Conservation (phyloP, 2,113 vertebrate genomes). For the Cavia porcellus region DNA sequence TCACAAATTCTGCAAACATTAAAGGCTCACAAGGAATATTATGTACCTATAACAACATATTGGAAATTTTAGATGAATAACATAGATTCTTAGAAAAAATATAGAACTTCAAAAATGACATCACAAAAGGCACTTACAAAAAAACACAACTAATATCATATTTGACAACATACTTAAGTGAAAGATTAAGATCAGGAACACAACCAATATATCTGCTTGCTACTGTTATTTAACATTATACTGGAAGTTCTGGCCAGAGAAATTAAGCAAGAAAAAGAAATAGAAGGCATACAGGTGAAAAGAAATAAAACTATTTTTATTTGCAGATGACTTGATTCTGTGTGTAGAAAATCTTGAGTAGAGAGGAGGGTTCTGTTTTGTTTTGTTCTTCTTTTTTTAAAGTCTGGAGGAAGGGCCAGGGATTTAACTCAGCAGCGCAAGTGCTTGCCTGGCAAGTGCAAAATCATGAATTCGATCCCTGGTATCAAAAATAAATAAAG, state of each 20-base stretch:
- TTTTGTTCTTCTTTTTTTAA: no score
- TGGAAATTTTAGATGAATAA: not conserved
- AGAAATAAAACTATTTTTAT: not conserved
- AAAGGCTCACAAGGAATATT: not conserved
- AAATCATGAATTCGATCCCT: no score
- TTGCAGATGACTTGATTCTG: not conserved
- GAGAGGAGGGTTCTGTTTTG: not conserved
- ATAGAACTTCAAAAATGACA: not conserved
- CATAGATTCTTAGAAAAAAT: not conserved
- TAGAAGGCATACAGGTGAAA: not conserved
- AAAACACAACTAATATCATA: not conserved
- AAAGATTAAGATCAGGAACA: not conserved
- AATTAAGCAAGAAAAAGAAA: constrained; percentile 29
- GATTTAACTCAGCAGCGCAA: no score
- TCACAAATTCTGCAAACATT: not conserved
- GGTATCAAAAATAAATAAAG: not conserved
- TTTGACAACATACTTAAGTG: not conserved
- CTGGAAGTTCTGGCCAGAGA: constrained; percentile 4
- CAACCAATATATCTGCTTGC: not conserved
- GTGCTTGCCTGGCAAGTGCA: no score
- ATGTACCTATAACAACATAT: not conserved
- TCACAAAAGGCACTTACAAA: not conserved
- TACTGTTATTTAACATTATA: not conserved
- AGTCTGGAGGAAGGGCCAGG: not conserved
- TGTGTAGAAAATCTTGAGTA: not conserved